Base-by-base conservation (phyloP, 2,113 vertebrate genomes). In the Clarias macrocephalus region DNA sequence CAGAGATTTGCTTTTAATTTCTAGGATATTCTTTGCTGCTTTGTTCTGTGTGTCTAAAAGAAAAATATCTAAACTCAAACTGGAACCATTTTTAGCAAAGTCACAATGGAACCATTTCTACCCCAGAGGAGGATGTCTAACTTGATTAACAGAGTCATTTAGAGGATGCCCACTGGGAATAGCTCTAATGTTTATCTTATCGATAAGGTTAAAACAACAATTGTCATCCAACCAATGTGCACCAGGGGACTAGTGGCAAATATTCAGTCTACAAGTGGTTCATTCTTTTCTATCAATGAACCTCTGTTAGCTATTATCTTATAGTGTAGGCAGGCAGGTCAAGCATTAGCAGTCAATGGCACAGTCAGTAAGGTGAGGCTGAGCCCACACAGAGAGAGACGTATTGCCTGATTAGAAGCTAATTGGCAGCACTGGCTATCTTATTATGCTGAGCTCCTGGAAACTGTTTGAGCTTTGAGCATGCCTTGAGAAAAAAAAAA, bases 301-400 rank as follows among this genome's bases (percentile, higher is more conserved):
- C 85, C 76, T 88, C 81, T 88, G 88, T 86, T 77, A 87, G 86
- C 83, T 65, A 82, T 87, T 87, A 89, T 89, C 86, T 86, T 85
- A 48, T 83, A 70, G 81, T n/a, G 30, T 66, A 68, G 60, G 57
- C 48, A 60, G 52, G 60, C 54, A 86, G 84, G 84, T 75, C 52
- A 86, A 77, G 54, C 72, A 79, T 82, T 65, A 63, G 59, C 60
- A 86, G 62, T 85, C 79, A 80, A 76, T 85, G 75, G 84, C 76
- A 30, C 82, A 77, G 66, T 89, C 30, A 86, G 66, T 85, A 54
- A 85, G 82, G 18, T 84, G 57, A 63, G 83, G 62, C 33, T 63
- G 56, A 88, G 62, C 68, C 62, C 80, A 80, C 25, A 87, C 79
- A 66, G 23, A 65, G 23, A 65, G 73, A 68, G 82, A 68, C 59